A percentile compares a stretch with the other conserved stretches of the same genome.
phyloP scores from a whole-genome alignment of 35 echinoderm and acorn worm species.

The Anneissia japonica region DNA sequence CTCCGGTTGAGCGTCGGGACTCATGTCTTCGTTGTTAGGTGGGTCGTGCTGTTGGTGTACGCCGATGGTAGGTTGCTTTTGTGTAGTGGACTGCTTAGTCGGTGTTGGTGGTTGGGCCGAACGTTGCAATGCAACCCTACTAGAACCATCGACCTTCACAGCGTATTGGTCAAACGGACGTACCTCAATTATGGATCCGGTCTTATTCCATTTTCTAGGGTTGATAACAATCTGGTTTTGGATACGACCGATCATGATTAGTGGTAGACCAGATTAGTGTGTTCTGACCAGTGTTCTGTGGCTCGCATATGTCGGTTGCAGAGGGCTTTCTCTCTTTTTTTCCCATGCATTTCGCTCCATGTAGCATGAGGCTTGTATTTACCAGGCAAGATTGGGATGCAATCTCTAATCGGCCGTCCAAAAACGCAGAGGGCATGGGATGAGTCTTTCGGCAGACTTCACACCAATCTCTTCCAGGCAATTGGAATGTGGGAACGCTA shows the following conservation, averaged over 20 bases:
- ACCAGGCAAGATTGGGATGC: slow-evolving; percentile 19
- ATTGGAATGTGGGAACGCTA: slow-evolving; percentile 28
- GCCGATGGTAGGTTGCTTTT: too few species aligned
- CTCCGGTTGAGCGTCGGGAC: too few species aligned
- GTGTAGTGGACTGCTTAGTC: too few species aligned
- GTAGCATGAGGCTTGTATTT: slow-evolving; percentile 22
- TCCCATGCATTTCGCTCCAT: not conserved
- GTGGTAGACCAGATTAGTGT: not conserved
- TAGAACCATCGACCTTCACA: slow-evolving; percentile 8
- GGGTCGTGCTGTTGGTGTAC: not conserved
- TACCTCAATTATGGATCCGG: slow-evolving; percentile 14
- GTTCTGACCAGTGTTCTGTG: not conserved
- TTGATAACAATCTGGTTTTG: slow-evolving; percentile 17
- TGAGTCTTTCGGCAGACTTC: slow-evolving; percentile 19
- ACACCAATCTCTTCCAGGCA: slow-evolving; percentile 28
- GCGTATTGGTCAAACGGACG: not conserved
- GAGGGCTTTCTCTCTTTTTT: not conserved
- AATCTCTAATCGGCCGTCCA: slow-evolving; percentile 34
- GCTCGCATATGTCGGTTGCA: slow-evolving; percentile 23
- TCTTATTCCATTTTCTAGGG: slow-evolving; percentile 23
- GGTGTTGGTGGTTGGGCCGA: too few species aligned
- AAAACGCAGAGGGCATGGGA: slow-evolving; percentile 37
- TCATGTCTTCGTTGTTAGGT: too few species aligned
- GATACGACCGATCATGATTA: slow-evolving; percentile 13
- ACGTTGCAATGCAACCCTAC: not conserved